Conservation (phyloP, 2,113 vertebrate species). For the Sisor rabdophorus region DNA sequence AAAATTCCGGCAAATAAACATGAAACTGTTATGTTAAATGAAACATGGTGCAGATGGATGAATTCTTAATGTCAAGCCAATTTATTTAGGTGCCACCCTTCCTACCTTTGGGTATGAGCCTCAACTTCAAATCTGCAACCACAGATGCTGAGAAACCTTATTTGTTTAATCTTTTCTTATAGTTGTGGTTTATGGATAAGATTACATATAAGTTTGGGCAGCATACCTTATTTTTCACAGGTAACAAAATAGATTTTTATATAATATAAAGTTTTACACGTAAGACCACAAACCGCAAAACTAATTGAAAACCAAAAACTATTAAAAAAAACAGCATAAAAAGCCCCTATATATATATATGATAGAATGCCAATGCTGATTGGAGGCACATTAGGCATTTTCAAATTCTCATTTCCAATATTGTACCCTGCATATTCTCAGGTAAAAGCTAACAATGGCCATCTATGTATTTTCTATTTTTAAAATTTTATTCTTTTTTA, state of each 20-base stretch:
- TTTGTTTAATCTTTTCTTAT: slow-evolving; percentile 41
- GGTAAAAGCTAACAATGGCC: not conserved
- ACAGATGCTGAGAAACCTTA: slow-evolving; percentile 43
- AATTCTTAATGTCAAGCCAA: slow-evolving; percentile 41
- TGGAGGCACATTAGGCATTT: not conserved
- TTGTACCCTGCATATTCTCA: not conserved
- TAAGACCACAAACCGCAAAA: not conserved
- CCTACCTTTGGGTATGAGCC: slow-evolving; percentile 42
- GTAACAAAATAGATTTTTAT: not conserved
- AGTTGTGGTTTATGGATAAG: slow-evolving; percentile 17
- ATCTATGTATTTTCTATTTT: not conserved
- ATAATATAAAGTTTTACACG: not conserved
- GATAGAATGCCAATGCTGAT: not conserved
- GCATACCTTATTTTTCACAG: not conserved
- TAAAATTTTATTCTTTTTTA: too few relatives aligned
- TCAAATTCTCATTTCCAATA: not conserved
- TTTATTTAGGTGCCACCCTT: slow-evolving; percentile 56
- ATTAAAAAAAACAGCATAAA: not conserved
- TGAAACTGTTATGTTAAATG: slow-evolving; percentile 40
- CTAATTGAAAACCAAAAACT: not conserved
- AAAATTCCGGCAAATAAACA: slow-evolving; percentile 37
- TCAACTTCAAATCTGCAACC: slow-evolving; percentile 48
- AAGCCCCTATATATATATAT: not conserved
- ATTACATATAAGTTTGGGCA: not conserved
- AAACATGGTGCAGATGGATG: slow-evolving; percentile 33